Evolutionary conservation across 2,888 invertebrate species (phyloP).

Genomic region (Cepaea hortensis): DNA sequence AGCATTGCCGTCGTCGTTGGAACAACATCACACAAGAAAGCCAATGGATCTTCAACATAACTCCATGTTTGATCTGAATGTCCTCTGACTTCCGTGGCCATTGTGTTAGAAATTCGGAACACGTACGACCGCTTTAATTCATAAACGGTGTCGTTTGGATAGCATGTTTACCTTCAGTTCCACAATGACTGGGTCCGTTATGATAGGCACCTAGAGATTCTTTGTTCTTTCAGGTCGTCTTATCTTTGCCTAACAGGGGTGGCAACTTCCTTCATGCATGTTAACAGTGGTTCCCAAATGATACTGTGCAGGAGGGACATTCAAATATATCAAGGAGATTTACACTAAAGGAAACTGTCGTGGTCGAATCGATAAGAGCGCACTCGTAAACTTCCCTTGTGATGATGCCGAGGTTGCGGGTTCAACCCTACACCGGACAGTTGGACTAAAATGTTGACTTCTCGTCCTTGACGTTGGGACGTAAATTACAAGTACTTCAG

Average conservation of each 20-base stretch:
- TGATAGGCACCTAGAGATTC: conserved; percentile 23
- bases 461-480: too few species aligned
- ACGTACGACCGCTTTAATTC: conserved; percentile 15
- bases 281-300: not conserved
- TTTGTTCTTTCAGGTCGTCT: not conserved
- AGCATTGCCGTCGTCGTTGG: conserved; percentile 2
- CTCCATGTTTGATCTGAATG: conserved; percentile 21
- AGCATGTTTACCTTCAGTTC: conserved; percentile 18
- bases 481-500: too few species aligned
- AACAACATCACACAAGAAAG: conserved; percentile 30
- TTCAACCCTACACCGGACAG: too few species aligned
- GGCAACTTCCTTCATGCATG: not conserved
- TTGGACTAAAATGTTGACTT: too few species aligned
- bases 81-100: conserved; percentile 4
- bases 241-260: conserved; percentile 16
- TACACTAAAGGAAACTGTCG: too few species aligned
- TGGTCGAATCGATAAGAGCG: too few species aligned
- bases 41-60: conserved; percentile 39
- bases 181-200: not conserved
- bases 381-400: too few species aligned
- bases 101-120: conserved; percentile 36
- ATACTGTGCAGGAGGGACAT: too few species aligned
- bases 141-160: conserved; percentile 24
- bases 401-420: too few species aligned
- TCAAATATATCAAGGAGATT: too few species aligned